Evolutionary conservation across 2,113 vertebrate genomes (phyloP).

Genomic region (Spea bombifrons): DNA sequence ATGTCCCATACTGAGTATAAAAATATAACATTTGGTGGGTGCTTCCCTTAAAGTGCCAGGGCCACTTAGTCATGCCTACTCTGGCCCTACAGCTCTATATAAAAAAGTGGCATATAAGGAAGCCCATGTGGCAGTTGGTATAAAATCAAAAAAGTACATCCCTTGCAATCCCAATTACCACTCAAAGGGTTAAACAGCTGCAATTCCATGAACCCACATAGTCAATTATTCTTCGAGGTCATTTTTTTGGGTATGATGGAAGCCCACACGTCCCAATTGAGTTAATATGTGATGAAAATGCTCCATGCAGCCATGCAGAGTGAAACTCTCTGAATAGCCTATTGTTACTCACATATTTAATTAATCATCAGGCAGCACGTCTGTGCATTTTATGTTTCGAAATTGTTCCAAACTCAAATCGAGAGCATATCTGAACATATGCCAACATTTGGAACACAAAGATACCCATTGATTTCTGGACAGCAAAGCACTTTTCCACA

Average conservation of each 20-base stretch:
- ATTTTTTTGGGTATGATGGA: not conserved
- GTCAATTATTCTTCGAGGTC: no score
- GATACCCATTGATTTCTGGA: slow-evolving; percentile 7
- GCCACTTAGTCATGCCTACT: no score
- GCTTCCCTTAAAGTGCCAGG: no score
- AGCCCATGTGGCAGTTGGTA: no score
- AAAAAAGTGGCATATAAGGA: no score
- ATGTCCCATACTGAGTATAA: no score
- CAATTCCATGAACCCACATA: no score
- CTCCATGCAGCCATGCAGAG: not conserved
- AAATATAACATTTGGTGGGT: no score
- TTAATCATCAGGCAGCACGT: slow-evolving; percentile 17
- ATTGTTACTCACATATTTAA: slow-evolving; percentile 23
- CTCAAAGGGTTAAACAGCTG: no score
- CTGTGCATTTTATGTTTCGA: slow-evolving; percentile 16
- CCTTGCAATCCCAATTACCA: no score
- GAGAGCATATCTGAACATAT: slow-evolving; percentile 6
- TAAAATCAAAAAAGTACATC: no score
- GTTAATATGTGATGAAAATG: not conserved
- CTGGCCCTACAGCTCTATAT: no score
- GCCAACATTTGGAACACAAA: slow-evolving; percentile 20
- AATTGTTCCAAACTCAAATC: slow-evolving; percentile 15
- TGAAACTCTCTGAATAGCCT: not conserved
- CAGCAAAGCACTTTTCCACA: not conserved
- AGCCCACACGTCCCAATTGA: slow-evolving; percentile 2